Evolutionary conservation across 1,140 invertebrate genomes (phyloP).

Genomic region (Calycopis cecrops): DNA sequence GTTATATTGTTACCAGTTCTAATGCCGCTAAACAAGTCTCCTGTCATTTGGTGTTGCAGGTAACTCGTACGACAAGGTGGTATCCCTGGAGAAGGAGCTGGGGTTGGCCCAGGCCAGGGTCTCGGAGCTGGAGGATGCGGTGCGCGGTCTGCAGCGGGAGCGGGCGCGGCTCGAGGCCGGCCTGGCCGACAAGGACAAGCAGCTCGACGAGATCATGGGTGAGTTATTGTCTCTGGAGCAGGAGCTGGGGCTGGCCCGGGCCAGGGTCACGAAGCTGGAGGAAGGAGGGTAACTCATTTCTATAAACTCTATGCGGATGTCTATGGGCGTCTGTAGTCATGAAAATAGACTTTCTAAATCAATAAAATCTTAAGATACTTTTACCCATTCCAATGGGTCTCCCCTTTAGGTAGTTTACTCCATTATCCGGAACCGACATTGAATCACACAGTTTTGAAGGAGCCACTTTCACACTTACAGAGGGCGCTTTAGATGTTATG

Average conservation of each 20-base stretch:
- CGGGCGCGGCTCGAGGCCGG: conserved; percentile 63
- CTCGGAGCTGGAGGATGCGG: conserved; percentile 53
- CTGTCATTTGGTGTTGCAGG: conserved; percentile 34
- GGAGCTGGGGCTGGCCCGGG: conserved; percentile 48
- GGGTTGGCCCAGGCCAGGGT: conserved; percentile 45
- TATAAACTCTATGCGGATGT: too few species aligned
- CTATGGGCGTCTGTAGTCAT: too few species aligned
- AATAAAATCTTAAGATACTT: too few species aligned
- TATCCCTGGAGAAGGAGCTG: conserved; percentile 53
- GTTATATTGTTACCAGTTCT: too few species aligned
- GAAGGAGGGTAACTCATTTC: conserved; percentile 21
- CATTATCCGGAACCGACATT: too few species aligned
- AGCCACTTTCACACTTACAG: too few species aligned
- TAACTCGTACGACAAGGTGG: conserved; percentile 58
- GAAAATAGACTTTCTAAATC: too few species aligned
- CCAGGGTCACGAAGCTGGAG: conserved; percentile 49
- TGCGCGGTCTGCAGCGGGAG: conserved; percentile 50
- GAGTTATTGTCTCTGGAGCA: conserved; percentile 42
- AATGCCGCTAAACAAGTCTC: too few species aligned
- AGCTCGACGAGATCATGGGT: conserved; percentile 54
- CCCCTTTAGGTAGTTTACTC: too few species aligned
- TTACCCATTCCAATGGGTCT: too few species aligned
- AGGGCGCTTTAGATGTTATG: too few species aligned
- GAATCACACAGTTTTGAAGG: too few species aligned
- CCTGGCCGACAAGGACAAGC: conserved; percentile 48